Conservation (phyloP, 1,140 invertebrate genomes). For the Melanaphis sacchari region DNA sequence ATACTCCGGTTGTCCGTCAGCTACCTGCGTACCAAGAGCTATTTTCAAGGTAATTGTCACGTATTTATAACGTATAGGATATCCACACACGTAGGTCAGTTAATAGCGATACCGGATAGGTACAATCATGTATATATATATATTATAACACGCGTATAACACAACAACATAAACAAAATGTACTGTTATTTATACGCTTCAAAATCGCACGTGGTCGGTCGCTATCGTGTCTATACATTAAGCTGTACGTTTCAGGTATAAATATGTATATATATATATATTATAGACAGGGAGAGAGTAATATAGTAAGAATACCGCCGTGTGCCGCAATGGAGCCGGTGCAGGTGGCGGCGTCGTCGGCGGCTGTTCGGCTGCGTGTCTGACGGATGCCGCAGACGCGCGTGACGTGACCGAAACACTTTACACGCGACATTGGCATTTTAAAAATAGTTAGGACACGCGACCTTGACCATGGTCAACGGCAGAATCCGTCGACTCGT, state of each 20-base stretch:
- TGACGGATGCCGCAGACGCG: constrained; percentile 56
- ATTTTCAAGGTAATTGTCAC: constrained; percentile 89
- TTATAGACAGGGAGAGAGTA: not conserved
- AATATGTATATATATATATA: not conserved
- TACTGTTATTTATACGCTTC: not conserved
- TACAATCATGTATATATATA: not conserved
- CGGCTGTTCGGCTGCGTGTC: constrained; percentile 52
- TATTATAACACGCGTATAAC: not conserved
- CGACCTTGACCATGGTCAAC: constrained; percentile 56
- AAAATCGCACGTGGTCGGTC: not conserved
- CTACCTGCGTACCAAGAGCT: constrained; percentile 97
- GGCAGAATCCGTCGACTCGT: constrained; percentile 39
- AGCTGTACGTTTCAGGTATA: not conserved
- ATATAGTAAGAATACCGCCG: not conserved
- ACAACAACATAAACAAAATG: not conserved
- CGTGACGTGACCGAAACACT: constrained; percentile 56
- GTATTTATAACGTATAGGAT: not conserved
- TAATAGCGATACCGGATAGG: not conserved
- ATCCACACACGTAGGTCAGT: not conserved
- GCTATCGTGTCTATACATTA: not conserved
- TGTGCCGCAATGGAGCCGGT: not conserved
- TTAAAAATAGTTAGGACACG: constrained; percentile 51
- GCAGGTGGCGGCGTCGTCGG: not conserved
- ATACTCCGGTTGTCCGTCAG: constrained; percentile 96
- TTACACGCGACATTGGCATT: constrained; percentile 55